Evolutionary conservation across 2,888 invertebrate species (phyloP).

Genomic region (Cybosia mesomella): DNA sequence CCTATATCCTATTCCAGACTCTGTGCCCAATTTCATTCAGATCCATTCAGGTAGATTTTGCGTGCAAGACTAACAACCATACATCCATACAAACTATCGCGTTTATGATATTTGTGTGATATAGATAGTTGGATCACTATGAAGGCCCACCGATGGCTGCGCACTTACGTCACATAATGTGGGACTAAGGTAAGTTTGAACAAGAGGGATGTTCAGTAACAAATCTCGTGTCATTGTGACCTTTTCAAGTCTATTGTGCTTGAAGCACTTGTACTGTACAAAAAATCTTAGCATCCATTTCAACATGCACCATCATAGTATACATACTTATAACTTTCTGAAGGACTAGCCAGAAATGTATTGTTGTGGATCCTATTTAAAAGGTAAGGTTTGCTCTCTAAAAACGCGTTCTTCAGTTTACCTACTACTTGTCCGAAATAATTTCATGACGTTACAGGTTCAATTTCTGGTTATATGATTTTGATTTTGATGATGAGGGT

Average conservation of each 20-base stretch:
- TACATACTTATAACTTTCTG: neutral
- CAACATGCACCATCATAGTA: too few species aligned
- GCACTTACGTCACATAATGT: neutral
- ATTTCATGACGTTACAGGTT: neutral
- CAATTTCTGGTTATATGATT: neutral
- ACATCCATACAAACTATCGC: too few species aligned
- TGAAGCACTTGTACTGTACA: neutral
- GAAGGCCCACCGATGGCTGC: neutral
- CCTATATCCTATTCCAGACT: too few species aligned
- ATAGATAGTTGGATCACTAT: neutral
- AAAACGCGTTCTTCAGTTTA: neutral
- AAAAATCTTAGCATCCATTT: neutral
- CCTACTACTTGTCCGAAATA: too few species aligned
- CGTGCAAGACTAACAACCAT: too few species aligned
- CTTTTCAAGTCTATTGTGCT: neutral
- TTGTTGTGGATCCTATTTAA: neutral
- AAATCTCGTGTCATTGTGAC: neutral
- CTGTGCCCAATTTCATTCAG: too few species aligned
- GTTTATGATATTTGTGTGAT: too few species aligned
- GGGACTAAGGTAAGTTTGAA: conserved; percentile 1
- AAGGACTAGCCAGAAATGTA: neutral
- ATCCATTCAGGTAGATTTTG: too few species aligned
- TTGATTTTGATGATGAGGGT: too few species aligned
- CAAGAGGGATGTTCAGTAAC: neutral
- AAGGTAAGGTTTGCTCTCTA: neutral